Evolutionary conservation across 2,888 invertebrate genomes (phyloP).

Genomic region (Xestia sexstrigata): DNA sequence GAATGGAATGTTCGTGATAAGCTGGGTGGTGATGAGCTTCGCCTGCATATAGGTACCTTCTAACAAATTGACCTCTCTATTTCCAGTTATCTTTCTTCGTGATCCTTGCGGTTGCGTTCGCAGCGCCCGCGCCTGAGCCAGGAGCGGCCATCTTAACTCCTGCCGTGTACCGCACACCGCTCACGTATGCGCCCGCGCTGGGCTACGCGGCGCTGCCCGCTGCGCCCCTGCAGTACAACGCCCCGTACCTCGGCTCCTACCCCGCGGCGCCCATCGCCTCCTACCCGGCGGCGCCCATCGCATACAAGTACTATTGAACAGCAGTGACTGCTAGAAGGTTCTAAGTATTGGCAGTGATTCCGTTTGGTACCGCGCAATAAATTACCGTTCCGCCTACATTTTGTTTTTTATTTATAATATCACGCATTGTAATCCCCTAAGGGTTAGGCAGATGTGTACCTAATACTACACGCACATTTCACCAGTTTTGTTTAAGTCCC

Average conservation of each 20-base stretch:
- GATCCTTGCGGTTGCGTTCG: slow-evolving; percentile 71
- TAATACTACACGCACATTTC: background rate
- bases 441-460: background rate
- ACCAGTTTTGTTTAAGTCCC: background rate
- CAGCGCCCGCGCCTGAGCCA: slow-evolving; percentile 75
- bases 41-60: background rate
- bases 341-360: slow-evolving; percentile 33
- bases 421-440: background rate
- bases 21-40: no score
- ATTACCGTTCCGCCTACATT: slow-evolving; percentile 71
- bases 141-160: slow-evolving; percentile 62
- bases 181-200: slow-evolving; percentile 64
- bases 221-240: slow-evolving; percentile 57
- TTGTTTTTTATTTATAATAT: slow-evolving; percentile 44
- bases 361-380: slow-evolving; percentile 66
- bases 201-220: slow-evolving; percentile 65
- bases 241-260: slow-evolving; percentile 60
- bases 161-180: slow-evolving; percentile 63
- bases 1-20: no score
- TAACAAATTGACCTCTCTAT: background rate
- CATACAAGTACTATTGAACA: slow-evolving; percentile 73
- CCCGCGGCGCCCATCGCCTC: slow-evolving; percentile 54
- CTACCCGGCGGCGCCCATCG: slow-evolving; percentile 67
- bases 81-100: slow-evolving; percentile 74
- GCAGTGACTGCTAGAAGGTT: slow-evolving; percentile 12